These are phyloP conservation scores for Lophius americanus DNA, from an alignment of 2,797 vertebrate genomes.

Conservation along the genomic window DNA sequence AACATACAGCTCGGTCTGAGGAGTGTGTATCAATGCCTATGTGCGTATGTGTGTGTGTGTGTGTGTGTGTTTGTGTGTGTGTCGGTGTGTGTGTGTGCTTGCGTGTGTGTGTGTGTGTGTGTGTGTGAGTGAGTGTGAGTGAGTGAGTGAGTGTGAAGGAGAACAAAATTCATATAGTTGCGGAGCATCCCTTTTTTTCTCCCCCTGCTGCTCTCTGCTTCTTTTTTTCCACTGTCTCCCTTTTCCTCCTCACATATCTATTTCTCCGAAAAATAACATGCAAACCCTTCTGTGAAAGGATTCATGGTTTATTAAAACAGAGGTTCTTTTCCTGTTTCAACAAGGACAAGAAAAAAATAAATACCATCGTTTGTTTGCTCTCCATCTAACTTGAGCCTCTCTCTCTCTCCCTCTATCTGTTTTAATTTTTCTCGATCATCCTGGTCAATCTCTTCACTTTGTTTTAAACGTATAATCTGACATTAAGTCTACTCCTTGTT, in stretches of 20 bases:
- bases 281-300: constrained; percentile 89
- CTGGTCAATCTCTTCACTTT: constrained; percentile 49
- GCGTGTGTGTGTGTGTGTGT: constrained; percentile 14
- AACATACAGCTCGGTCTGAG: constrained; percentile 76
- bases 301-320: constrained; percentile 93
- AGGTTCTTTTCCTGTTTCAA: constrained; percentile 88
- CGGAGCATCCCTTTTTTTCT: constrained; percentile 47
- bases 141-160: constrained; percentile 29
- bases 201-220: constrained; percentile 44
- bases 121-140: constrained; percentile 17
- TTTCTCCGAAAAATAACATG: constrained; percentile 87
- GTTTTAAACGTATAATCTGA: constrained; percentile 17
- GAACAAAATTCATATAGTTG: constrained; percentile 63
- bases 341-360: constrained; percentile 89
- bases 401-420: constrained; percentile 68
- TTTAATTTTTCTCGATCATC: constrained; percentile 58
- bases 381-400: constrained; percentile 57
- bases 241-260: constrained; percentile 68
- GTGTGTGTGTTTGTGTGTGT: constrained; percentile 19
- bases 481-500: constrained; percentile 22
- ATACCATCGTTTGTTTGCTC: constrained; percentile 86
- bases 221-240: constrained; percentile 46
- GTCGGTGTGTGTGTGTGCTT: constrained; percentile 9
- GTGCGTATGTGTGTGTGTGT: constrained; percentile 13
- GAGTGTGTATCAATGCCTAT: constrained; percentile 11